Evolutionary conservation across 2,888 invertebrate genomes (phyloP), one percentile per base, ranked within the genome.

Genomic region (Scelioninae gen. 1): DNA sequence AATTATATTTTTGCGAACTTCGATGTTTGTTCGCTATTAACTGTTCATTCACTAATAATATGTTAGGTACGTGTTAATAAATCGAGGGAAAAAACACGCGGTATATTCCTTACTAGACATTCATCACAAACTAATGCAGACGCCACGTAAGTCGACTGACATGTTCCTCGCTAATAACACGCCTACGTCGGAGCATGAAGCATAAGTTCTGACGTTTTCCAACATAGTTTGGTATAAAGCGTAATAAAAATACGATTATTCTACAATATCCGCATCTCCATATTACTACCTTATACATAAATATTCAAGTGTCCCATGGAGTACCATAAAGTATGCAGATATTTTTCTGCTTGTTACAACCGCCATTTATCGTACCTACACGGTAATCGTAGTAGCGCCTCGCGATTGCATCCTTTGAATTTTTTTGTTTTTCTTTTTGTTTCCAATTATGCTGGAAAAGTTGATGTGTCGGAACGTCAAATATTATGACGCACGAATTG

Each of bases 121-220:
- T 82, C 68, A 78, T 75, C 77, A 63, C 45, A 53, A 83, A 79
- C 75, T 79, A 75, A 83, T 78, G 69, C 78, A 79, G 78, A 78
- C 71, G 69, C 75, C 79, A 83, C 71, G 83, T 66, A 75, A 71
- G 66, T 31, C 79, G 76, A 65, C 71, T 79, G 83, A 83, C 79
- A 76, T 76, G 76, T 78, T 79, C 66, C 71, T 51, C 75, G 71
- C 83, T 66, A 83, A 83, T 83, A 83, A 83, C 75, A 79, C 78
- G 78, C 77, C 82, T 82, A 82, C 82, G 78, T 74, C 56, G 31
- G 38, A 10, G 60, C 55, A 55, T 53, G 72, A 76, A 66, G 49
- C 66, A 58, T 34, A 72, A 81, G 65, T 71, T 81, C 65, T 77
- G 76, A 82, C 76, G 60, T 78, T 82, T 71, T 74, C 77, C 68